A percentile compares a stretch with the other conserved stretches of the same genome.
Evolutionary conservation across 2,888 invertebrate species (phyloP).

Genomic region (Labia minor): DNA sequence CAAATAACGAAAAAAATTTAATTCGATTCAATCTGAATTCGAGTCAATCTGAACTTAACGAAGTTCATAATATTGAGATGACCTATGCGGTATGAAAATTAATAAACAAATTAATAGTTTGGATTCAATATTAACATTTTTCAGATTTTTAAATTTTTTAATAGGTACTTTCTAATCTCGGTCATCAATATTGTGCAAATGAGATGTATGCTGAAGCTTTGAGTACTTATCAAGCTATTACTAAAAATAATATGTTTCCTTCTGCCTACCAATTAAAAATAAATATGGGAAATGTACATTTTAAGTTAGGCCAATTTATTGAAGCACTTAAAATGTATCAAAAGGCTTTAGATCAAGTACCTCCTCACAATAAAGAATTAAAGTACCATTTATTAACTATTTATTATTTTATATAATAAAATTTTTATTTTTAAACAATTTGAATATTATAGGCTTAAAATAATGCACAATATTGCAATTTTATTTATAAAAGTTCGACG

Average conservation of each 20-base stretch:
- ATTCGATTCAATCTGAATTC: constrained; percentile 83
- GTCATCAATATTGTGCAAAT: constrained; percentile 86
- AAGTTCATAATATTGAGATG: constrained; percentile 87
- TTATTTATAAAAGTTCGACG: constrained; percentile 92
- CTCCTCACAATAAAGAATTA: background rate
- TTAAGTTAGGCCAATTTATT: constrained; percentile 82
- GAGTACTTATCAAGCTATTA: constrained; percentile 89
- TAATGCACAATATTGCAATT: constrained; percentile 95
- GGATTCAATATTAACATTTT: background rate
- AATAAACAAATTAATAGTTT: background rate
- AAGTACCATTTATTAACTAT: constrained; percentile 24
- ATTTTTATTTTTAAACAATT: constrained; percentile 21
- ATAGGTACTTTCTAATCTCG: constrained; percentile 92
- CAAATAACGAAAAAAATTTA: constrained; percentile 79
- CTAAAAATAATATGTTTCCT: constrained; percentile 84
- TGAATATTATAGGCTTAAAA: constrained; percentile 60
- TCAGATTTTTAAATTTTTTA: background rate
- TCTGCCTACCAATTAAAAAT: constrained; percentile 89
- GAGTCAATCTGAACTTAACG: constrained; percentile 81
- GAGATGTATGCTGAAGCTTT: constrained; percentile 93
- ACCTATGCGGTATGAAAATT: constrained; percentile 67
- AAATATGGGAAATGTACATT: constrained; percentile 97
- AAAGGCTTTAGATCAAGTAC: constrained; percentile 91
- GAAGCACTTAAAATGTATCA: constrained; percentile 96
- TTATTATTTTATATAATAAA: constrained; percentile 23